Evolutionary conservation across 2,888 invertebrate species (phyloP), one percentile per base, ranked within the genome.

Genomic region (Antheraea assamensis): DNA sequence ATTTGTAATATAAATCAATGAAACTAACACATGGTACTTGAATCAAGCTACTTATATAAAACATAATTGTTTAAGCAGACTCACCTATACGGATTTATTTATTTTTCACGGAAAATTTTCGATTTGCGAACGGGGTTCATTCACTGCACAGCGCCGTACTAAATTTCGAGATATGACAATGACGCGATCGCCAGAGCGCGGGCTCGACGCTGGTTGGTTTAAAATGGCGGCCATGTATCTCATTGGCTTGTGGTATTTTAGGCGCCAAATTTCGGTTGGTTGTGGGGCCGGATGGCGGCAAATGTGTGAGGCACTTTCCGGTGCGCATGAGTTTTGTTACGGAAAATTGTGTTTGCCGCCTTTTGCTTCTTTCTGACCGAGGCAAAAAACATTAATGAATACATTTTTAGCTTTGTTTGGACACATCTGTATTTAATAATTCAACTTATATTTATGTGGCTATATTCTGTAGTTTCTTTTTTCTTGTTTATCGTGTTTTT

Each of bases 251-350:
- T 74, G 79, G 80, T 73, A 83, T 87, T 93, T 93, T 90, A 89
- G 93, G 94, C 94, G 94, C 89, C 89, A 94, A 94, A 90, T 92
- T 94, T 94, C 93, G 94, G 94, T 94, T 94, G 94, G 94, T 90
- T 88, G 92, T 92, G 85, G 79, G 84, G 84, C 85, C 90, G 90
- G 92, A 93, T 94, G 93, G 94, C 94, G 94, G 92, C 93, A 94
- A 94, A 91, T 87, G 87, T 87, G 87, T 81, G 83, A 85, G 85
- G 80, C 82, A 88, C 92, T 93, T 93, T 94, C 92, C 92, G 92
- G 92, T 86, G 89, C 87, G 91, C 87, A 78, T 85, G 87, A 89
- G 85, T 91, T 90, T 91, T 88, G 88, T 87, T 84, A 87, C 83
- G 92, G 93, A 92, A 93, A 93, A 93, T 90, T 85, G 86, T 89